These are phyloP conservation scores for Parnassius glacialis DNA, from an alignment of 2,888 invertebrate genomes.

Conservation along the genomic window DNA sequence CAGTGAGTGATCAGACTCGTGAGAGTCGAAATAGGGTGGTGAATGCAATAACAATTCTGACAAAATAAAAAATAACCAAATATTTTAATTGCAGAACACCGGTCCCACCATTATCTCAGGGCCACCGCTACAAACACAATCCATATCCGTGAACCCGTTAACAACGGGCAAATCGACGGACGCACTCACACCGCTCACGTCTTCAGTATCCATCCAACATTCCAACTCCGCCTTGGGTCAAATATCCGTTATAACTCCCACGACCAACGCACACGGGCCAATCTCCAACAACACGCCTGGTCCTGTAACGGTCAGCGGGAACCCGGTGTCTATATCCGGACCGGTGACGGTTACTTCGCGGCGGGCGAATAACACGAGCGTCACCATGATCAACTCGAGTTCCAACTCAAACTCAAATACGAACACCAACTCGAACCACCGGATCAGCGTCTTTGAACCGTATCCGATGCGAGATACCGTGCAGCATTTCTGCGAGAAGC, in stretches of 20 bases:
- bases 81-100: conserved; percentile 44
- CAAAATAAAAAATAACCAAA: too few relatives aligned
- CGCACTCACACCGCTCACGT: conserved; percentile 50
- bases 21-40: too few relatives aligned
- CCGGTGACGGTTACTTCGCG: conserved; percentile 83
- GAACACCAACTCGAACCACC: conserved; percentile 67
- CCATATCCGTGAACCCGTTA: conserved; percentile 67
- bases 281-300: conserved; percentile 12
- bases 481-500: conserved; percentile 97
- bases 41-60: too few relatives aligned
- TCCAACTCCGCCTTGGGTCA: conserved; percentile 65
- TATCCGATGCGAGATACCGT: conserved; percentile 96
- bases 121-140: conserved; percentile 53
- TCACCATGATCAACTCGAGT: conserved; percentile 84
- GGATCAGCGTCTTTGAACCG: conserved; percentile 93
- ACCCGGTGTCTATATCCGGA: conserved; percentile 71
- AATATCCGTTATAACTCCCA: conserved; percentile 47
- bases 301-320: conserved; percentile 28
- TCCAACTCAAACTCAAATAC: conserved; percentile 35
- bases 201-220: conserved; percentile 66
- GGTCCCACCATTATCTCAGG: conserved; percentile 57
- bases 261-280: conserved; percentile 32
- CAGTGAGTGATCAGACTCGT: too few relatives aligned
- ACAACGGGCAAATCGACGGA: conserved; percentile 65
- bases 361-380: conserved; percentile 87